Evolutionary conservation across 1,140 invertebrate genomes (phyloP).

Genomic region (Colletes latitarsis): DNA sequence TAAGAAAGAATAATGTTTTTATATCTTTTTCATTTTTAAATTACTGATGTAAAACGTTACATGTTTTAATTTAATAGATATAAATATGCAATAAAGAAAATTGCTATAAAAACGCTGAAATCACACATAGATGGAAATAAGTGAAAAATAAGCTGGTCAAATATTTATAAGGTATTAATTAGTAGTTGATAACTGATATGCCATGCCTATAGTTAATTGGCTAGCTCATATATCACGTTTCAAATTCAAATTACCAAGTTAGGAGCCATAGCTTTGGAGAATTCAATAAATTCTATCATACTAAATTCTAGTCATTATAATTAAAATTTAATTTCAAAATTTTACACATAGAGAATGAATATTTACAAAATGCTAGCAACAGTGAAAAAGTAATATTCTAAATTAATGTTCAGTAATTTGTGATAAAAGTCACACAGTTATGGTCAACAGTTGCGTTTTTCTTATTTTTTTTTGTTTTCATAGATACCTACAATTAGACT

Average conservation of each 20-base stretch:
- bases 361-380: slow-evolving; percentile 67
- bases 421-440: slow-evolving; percentile 36
- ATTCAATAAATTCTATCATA: slow-evolving; percentile 47
- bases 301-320: slow-evolving; percentile 51
- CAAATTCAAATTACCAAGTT: slow-evolving; percentile 50
- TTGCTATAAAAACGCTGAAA: slow-evolving; percentile 25
- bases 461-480: slow-evolving; percentile 26
- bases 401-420: slow-evolving; percentile 56
- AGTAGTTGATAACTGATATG: slow-evolving; percentile 53
- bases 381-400: slow-evolving; percentile 58
- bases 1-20: slow-evolving; percentile 36
- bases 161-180: slow-evolving; percentile 45
- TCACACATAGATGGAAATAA: slow-evolving; percentile 56
- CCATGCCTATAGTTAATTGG: slow-evolving; percentile 48
- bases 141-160: slow-evolving; percentile 41
- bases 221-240: slow-evolving; percentile 51
- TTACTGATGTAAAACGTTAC: no score
- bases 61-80: no score
- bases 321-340: slow-evolving; percentile 56
- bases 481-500: slow-evolving; percentile 51
- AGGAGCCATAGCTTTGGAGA: slow-evolving; percentile 48
- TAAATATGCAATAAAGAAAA: slow-evolving; percentile 33
- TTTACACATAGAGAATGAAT: slow-evolving; percentile 59
- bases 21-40: slow-evolving; percentile 10
- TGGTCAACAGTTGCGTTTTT: slow-evolving; percentile 17